Evolutionary conservation across 2,113 vertebrate species (phyloP), one percentile per base, ranked within the genome.

Genomic region (Syngnathus typhle): DNA sequence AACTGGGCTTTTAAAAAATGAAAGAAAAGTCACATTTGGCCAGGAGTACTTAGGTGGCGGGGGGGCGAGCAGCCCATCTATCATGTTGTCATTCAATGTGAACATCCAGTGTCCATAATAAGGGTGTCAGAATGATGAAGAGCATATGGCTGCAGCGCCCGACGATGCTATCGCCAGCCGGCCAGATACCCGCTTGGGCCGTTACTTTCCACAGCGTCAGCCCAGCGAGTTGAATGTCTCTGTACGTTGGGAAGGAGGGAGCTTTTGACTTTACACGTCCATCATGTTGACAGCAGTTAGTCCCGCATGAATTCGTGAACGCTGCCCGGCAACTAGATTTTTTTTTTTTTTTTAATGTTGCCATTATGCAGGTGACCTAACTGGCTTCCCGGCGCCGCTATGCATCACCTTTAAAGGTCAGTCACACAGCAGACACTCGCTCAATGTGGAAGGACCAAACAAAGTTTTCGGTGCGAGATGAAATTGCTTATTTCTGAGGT

Each of bases 341-440:
- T 11, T 8, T 36, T 58, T 36, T 56, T 58, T 32, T 58, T 36
- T 56, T 58, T 32, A 58, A 58, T 15, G 7, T 2, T 18, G 55
- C 15, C 27, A 58, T 36, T 15, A 58, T 36, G 55, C 55, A 58
- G 55, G 13, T 36, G 27, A 58, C 13, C 55, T 2, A 37, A 18
- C 55, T 16, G 62, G 71, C 71, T 58, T 77, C 70, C 65, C 67
- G 71, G 51, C 38, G 2, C 63, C 4, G 7, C 44, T 75, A 70
- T 86, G 32, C 5, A 74, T 84, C 81, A 84, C 7, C 47, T 6
- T 66, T 68, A 84, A 65, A 9, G 49, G 74, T 62, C 10, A 60
- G 8, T 61, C 64, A 69, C 71, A 67, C 60, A 69, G 18, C 55
- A 58, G 55, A 27, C 6, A 5, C 55, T 36, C 55, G 7, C 27